Evolutionary conservation across 2,113 vertebrate species (phyloP).

Genomic region (Oxyura jamaicensis): DNA sequence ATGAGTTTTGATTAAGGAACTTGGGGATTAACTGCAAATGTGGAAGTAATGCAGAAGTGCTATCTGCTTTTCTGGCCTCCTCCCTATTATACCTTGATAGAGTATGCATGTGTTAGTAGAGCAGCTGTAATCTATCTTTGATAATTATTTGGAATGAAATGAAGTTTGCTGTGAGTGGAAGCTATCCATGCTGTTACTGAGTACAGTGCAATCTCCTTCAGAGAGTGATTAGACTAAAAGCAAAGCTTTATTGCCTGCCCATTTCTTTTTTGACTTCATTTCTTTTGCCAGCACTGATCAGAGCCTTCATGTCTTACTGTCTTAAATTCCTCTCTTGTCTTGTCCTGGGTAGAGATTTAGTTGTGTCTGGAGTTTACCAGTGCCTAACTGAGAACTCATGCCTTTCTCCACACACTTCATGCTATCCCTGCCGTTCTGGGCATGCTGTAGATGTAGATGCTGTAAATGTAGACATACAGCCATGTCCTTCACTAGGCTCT

Average conservation of each 20-base stretch:
- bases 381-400: rapidly evolving
- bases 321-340: not conserved
- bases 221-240: not conserved
- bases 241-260: not conserved
- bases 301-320: not conserved
- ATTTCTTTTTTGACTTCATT: not conserved
- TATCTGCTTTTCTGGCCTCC: not conserved
- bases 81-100: not conserved
- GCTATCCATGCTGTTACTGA: not conserved
- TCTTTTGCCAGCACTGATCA: not conserved
- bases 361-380: not conserved
- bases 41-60: not conserved
- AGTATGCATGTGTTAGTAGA: not conserved
- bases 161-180: not conserved
- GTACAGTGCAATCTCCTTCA: not conserved
- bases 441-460: rapidly evolving
- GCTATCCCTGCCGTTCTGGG: not conserved
- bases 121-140: not conserved
- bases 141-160: not conserved
- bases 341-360: rapidly evolving
- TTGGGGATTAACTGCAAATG: not conserved
- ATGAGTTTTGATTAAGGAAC: constrained; percentile 7
- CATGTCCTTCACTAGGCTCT: not conserved
- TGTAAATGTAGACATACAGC: not conserved
- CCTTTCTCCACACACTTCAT: not conserved